Base-by-base conservation (phyloP, 2,113 vertebrate species). In the Suricata suricatta region DNA sequence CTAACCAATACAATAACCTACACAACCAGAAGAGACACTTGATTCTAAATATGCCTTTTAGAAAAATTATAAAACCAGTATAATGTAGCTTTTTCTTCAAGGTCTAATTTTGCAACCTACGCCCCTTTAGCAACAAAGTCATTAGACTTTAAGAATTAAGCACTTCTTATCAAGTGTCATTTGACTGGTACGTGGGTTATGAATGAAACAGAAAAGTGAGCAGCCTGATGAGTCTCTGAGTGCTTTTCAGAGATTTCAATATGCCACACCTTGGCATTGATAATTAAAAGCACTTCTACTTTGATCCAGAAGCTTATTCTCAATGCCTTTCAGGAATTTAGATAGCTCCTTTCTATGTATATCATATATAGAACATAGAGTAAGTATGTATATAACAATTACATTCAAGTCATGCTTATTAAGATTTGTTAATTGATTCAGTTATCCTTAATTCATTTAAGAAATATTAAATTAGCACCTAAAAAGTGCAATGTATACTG, bases 101-200 rank as follows among this genome's bases (percentile, higher is more conserved):
- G 25, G 2, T 86, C 6, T 72, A 35, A 89, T 52, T 93, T 54
- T 54, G 13, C 15, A 41, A 63, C 25, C 86, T 25, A 81, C 0
- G 80, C 19, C 8, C 17, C 17, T 79, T 88, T 66, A 95, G 60
- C 11, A 5, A 66, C 10, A 90, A 66, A 88, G 31, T 41, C 2
- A 23, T 77, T n/a, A 16, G 0, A 54, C 57, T 94, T 86, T 79
- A 66, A 93, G 44, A 92, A 85, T 35, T 95, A 95, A 95, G 29
- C 27, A 7, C 19, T 76, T 84, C 12, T 41, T 68, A 81, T 17
- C 27, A 96, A 85, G 17, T 0, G 11, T 96, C 27, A 17, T 72
- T 57, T 31, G 12, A 47, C 0, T 21, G 25, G 35, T 12, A 87
- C 9, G n/a, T 95, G 52, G 33, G 94, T 86, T 87, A 68, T 72